These are phyloP conservation scores for Exocentrus adspersus DNA, from an alignment of 2,888 invertebrate species.

Conservation along the genomic window DNA sequence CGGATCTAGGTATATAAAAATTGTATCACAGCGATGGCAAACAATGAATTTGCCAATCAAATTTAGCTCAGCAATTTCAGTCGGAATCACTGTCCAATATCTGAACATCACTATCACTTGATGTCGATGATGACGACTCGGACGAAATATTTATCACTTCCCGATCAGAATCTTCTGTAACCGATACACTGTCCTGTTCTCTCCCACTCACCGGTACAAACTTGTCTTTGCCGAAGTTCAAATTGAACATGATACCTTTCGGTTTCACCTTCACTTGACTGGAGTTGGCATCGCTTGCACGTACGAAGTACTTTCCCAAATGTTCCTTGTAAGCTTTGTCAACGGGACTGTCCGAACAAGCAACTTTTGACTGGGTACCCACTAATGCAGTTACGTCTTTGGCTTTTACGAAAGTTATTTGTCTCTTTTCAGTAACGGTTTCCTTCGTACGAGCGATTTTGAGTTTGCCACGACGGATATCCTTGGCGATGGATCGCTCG, in stretches of 20 bases:
- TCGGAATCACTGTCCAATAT: not conserved
- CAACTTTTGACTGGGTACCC: too few relatives aligned
- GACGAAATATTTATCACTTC: slow-evolving; percentile 1
- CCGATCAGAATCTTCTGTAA: not conserved
- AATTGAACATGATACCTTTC: not conserved
- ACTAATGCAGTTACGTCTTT: too few relatives aligned
- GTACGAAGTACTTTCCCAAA: not conserved
- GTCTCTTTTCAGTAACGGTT: slow-evolving; percentile 27
- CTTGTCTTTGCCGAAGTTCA: not conserved
- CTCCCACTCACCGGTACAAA: not conserved
- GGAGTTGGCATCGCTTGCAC: not conserved
- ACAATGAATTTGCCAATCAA: too few relatives aligned
- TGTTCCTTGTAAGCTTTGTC: not conserved
- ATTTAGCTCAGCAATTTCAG: too few relatives aligned
- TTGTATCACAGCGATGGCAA: too few relatives aligned
- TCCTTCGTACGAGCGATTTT: slow-evolving; percentile 25
- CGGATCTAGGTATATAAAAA: too few relatives aligned
- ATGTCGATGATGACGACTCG: not conserved
- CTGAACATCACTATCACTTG: not conserved
- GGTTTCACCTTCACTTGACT: not conserved
- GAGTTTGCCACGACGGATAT: not conserved
- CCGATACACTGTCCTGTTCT: not conserved
- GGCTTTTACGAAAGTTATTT: slow-evolving; percentile 35
- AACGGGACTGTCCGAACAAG: too few relatives aligned
- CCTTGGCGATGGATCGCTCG: slow-evolving; percentile 12